Evolutionary conservation across 1,140 invertebrate species (phyloP).

Genomic region (Nomia melanderi): DNA sequence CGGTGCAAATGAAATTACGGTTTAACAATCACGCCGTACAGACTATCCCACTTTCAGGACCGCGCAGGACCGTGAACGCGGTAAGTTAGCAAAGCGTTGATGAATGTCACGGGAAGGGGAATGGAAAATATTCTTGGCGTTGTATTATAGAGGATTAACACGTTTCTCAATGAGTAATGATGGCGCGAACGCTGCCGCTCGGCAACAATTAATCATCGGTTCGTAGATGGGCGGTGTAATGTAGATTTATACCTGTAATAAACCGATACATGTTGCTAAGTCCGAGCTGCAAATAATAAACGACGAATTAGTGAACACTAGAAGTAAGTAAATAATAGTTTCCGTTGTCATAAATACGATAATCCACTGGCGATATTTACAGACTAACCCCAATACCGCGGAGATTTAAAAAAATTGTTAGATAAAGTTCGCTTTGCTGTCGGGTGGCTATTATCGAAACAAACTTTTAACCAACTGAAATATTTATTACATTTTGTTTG

Average conservation of each 20-base stretch:
- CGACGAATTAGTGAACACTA: neutral
- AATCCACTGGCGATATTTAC: neutral
- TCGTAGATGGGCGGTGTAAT: slow-evolving; percentile 31
- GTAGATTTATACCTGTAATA: slow-evolving; percentile 22
- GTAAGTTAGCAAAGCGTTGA: neutral
- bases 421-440: too few relatives aligned
- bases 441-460: too few relatives aligned
- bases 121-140: slow-evolving; percentile 29
- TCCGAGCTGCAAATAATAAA: slow-evolving; percentile 19
- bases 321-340: neutral
- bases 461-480: too few relatives aligned
- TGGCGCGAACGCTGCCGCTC: neutral
- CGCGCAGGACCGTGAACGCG: neutral
- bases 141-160: slow-evolving; percentile 41
- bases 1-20: slow-evolving; percentile 25
- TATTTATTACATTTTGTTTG: too few relatives aligned
- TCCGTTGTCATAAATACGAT: neutral
- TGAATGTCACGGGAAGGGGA: neutral
- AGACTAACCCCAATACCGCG: too few relatives aligned
- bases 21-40: slow-evolving; percentile 21
- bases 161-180: slow-evolving; percentile 39
- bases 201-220: slow-evolving; percentile 37
- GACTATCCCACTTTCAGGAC: slow-evolving; percentile 5
- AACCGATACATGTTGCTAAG: neutral
- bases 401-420: too few relatives aligned